These are phyloP conservation scores for Radopholus similis DNA, from an alignment of 1,140 invertebrate genomes.

Conservation along the genomic window DNA sequence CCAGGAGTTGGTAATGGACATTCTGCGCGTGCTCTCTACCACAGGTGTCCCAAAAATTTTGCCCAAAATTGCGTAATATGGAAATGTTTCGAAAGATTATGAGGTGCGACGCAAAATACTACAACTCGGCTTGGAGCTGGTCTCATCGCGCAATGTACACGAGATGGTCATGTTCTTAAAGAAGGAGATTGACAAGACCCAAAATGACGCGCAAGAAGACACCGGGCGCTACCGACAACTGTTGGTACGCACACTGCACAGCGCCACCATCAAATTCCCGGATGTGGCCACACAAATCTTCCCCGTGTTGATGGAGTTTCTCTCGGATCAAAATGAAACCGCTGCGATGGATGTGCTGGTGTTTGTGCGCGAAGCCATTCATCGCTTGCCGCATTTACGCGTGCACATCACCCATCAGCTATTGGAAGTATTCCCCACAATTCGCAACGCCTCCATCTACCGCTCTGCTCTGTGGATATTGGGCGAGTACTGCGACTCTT, in stretches of 20 bases:
- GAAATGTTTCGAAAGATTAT: too few relatives aligned
- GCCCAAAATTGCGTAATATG: too few relatives aligned
- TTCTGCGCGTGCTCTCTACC: conserved; percentile 83
- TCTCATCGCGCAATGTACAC: conserved; percentile 85
- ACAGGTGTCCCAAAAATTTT: too few relatives aligned
- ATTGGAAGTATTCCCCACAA: conserved; percentile 73
- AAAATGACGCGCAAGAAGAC: conserved; percentile 79
- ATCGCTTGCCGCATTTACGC: conserved; percentile 79
- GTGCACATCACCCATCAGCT: conserved; percentile 71
- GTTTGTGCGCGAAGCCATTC: conserved; percentile 88
- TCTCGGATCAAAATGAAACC: conserved; percentile 88
- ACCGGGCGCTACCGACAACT: conserved; percentile 91
- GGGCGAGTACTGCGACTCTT: conserved; percentile 82
- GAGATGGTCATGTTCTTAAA: conserved; percentile 67
- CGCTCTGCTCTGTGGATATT: conserved; percentile 94
- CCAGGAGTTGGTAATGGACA: conserved; percentile 95
- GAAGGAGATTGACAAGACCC: conserved; percentile 80
- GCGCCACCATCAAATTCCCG: conserved; percentile 93
- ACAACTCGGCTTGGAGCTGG: conserved; percentile 78
- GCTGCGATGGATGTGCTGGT: conserved; percentile 89
- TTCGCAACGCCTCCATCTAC: conserved; percentile 72
- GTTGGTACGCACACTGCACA: conserved; percentile 86
- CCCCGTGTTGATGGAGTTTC: conserved; percentile 87
- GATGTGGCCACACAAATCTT: conserved; percentile 89
- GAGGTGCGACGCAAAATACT: conserved; percentile 85